phyloP scores from a whole-genome alignment of 2,113 vertebrate genomes.

The Ailurus styani region DNA sequence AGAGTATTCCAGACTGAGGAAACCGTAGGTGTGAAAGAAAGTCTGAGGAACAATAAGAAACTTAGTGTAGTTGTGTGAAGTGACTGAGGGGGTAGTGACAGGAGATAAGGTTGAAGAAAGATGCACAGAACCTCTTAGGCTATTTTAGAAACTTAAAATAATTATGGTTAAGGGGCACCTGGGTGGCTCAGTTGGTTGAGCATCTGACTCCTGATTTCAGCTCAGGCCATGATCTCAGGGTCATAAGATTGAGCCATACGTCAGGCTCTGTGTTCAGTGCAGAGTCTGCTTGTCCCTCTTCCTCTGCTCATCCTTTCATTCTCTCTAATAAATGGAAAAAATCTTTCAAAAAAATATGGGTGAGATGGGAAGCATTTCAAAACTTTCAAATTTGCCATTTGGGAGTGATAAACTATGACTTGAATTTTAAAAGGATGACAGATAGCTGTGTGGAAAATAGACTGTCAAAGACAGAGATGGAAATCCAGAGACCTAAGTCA shows the following conservation, averaged over 20 bases:
- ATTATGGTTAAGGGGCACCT: background rate
- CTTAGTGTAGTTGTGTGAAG: background rate
- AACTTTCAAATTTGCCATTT: background rate
- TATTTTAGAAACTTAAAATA: background rate
- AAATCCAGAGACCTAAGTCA: background rate
- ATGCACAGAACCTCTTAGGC: too few species aligned
- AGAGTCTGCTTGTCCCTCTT: background rate
- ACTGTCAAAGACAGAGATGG: background rate
- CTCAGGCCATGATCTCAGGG: background rate
- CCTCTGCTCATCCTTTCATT: background rate
- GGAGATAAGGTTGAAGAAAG: background rate
- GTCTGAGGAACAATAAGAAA: background rate
- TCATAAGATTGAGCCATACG: background rate
- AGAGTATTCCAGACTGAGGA: background rate
- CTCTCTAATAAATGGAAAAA: background rate
- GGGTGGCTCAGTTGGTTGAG: background rate
- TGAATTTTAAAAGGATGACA: background rate
- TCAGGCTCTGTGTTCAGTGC: background rate
- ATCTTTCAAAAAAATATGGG: background rate
- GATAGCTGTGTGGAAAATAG: background rate
- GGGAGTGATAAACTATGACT: background rate
- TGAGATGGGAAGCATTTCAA: background rate
- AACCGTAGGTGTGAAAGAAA: background rate
- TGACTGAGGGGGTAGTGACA: background rate
- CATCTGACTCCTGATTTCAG: background rate